Conservation (phyloP, 2,888 invertebrate species). For the Halictus quadricinctus region DNA sequence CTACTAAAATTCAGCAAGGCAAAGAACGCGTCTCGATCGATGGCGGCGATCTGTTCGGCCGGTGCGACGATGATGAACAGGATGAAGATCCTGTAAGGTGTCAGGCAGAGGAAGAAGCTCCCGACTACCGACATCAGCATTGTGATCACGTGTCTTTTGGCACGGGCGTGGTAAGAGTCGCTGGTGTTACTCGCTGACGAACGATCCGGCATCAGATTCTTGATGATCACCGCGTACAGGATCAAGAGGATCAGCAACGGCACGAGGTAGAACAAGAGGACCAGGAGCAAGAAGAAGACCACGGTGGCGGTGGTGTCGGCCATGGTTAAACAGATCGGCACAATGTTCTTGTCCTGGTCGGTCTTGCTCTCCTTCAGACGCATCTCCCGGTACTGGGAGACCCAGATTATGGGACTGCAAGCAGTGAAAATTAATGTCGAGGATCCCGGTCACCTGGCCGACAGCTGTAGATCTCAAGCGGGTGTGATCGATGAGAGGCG, state of each 20-base stretch:
- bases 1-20: slow-evolving; percentile 92
- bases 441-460: neutral
- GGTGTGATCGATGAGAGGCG: neutral
- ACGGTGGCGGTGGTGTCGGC: slow-evolving; percentile 90
- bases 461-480: neutral
- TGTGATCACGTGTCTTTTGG: slow-evolving; percentile 91
- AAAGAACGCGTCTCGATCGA: slow-evolving; percentile 91
- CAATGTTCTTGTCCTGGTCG: slow-evolving; percentile 78
- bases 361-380: slow-evolving; percentile 62
- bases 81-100: slow-evolving; percentile 93
- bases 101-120: slow-evolving; percentile 93
- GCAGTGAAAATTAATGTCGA: slow-evolving; percentile 80
- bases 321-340: slow-evolving; percentile 91
- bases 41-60: slow-evolving; percentile 86
- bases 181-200: slow-evolving; percentile 88
- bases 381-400: slow-evolving; percentile 77
- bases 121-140: slow-evolving; percentile 94
- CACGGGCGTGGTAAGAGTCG: slow-evolving; percentile 88
- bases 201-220: slow-evolving; percentile 89
- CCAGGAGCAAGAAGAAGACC: slow-evolving; percentile 90
- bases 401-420: slow-evolving; percentile 88
- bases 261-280: slow-evolving; percentile 90
- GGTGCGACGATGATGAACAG: slow-evolving; percentile 92
- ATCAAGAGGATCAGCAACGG: slow-evolving; percentile 91
- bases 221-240: slow-evolving; percentile 92